Evolutionary conservation across 2,797 vertebrate genomes (phyloP), one percentile per base, ranked within the genome.

Genomic region (Cynopterus sphinx): DNA sequence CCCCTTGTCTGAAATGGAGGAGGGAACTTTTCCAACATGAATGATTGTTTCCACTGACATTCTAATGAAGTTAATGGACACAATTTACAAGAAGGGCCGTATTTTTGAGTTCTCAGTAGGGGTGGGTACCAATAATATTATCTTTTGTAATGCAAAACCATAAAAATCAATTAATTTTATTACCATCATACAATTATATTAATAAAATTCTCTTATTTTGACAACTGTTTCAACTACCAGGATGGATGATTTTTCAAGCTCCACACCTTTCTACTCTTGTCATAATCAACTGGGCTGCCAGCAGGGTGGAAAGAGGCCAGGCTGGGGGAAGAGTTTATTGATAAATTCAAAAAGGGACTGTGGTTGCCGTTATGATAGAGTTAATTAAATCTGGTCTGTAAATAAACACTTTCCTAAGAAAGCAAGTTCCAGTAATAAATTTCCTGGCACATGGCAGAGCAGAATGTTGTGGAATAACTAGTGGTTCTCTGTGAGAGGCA

Each of bases 111-210:
- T 91, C 89, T 95, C 75, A 96, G 63, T 9, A 86, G 91, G 74
- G 85, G n/a, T 31, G 89, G 33, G 36, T 12, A 2, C 81, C 96
- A 97, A 96, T 97, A 96, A 78, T 65, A 95, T 88, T 97, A 93
- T n/a, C 97, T 97, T 77, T 97, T 96, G 78, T 31, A 89, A 96
- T 55, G 3, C 31, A 97, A 98, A 93, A 51, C 46, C 91, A 73
- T 92, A 95, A 92, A 95, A 96, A 97, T 93, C 73, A 96, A 96
- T 92, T 96, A 81, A 95, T 91, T 95, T 96, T 94, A 97, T 94
- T 94, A 95, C 89, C 77, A 97, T 41, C 70, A 96, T 88, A 96
- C 92, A 28, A 31, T 81, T 31, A 84, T 82, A 70, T 79, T 84
- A 90, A 95, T 36, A 74, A 24, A 97, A 96, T 91, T 73, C 51